Percentiles rank a stretch among this genome's conserved stretches.
phyloP scores from a whole-genome alignment of 2,888 invertebrate species.

The Platypus cylindrus region DNA sequence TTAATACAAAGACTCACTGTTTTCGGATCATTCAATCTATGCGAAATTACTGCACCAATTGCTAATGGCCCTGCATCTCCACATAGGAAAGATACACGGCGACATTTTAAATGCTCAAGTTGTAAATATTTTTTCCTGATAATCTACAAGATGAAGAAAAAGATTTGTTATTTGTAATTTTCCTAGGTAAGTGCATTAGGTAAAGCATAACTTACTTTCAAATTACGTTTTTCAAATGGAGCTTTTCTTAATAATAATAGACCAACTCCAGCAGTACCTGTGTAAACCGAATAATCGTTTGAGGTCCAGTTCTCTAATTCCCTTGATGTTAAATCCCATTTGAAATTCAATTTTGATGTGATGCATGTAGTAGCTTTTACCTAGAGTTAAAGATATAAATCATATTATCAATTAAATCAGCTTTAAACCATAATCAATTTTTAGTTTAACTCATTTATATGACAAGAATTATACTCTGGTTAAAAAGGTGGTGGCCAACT shows the following conservation, averaged over 20 bases:
- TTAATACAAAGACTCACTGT: constrained; percentile 39
- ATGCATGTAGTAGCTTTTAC: constrained; percentile 37
- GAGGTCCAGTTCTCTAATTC: constrained; percentile 35
- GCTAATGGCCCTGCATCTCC: constrained; percentile 57
- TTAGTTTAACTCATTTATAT: no score
- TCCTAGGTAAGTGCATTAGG: neutral
- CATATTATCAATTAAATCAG: no score
- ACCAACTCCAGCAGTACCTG: constrained; percentile 61
- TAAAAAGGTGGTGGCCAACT: no score
- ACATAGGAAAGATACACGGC: constrained; percentile 51
- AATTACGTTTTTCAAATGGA: constrained; percentile 21
- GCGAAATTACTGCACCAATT: constrained; percentile 44
- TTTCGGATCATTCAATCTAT: constrained; percentile 41
- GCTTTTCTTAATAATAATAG: constrained; percentile 45
- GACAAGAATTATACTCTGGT: neutral
- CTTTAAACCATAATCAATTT: no score
- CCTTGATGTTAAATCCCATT: constrained; percentile 34
- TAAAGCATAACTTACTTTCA: constrained; percentile 21
- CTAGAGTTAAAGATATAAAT: constrained; percentile 37
- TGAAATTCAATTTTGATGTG: constrained; percentile 31
- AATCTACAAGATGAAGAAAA: constrained; percentile 16
- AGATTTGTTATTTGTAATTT: neutral
- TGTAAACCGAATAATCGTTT: constrained; percentile 58
- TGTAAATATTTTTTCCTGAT: constrained; percentile 32
- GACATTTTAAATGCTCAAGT: constrained; percentile 34